Evolutionary conservation across 2,113 vertebrate species (phyloP), one percentile per base, ranked within the genome.

Genomic region (Neomonachus schauinslandi): DNA sequence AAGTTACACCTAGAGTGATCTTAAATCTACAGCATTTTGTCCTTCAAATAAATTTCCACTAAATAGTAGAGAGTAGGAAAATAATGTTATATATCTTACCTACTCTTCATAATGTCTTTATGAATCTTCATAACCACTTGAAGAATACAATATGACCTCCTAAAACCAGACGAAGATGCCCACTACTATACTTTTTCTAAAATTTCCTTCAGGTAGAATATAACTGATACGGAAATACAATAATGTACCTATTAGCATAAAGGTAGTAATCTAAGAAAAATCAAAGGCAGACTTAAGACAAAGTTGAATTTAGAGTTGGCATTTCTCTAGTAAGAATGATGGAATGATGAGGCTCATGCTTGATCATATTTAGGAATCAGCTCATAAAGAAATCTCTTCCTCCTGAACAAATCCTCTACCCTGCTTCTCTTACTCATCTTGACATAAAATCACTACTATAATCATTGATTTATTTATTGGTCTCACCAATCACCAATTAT

Each of bases 191-290:
- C 9, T 82, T 93, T 92, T 82, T 77, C 46, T 80, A 65, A 80
- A 87, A 92, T 82, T 82, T 89, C n/a, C 31, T 51, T 91, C 39
- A 57, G 21, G 33, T 63, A 83, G 33, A 33, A 79, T 61, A 15
- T 26, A 89, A 91, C 13, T 86, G 26, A 90, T 89, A 49, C 63
- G 12, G 55, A 92, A 92, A 89, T 67, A 94, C 19, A 95, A 67
- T 72, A 81, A 85, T 39, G 12, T 71, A 8, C 22, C n/a, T 79
- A n/a, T 86, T 86, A 92, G 26, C 46, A 49, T 89, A 77, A 88
- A 85, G 42, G 14, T 90, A 22, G 2, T 69, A n/a, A 88, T 46
- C 71, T 61, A 42, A 67, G 42, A 9, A 95, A 80, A 87, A 69
- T 10, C 42, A 79, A 84, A 76, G 55, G 51, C 2, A 42, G 46